phyloP scores from a whole-genome alignment of 2,113 vertebrate genomes.

The Pedionomus torquatus region DNA sequence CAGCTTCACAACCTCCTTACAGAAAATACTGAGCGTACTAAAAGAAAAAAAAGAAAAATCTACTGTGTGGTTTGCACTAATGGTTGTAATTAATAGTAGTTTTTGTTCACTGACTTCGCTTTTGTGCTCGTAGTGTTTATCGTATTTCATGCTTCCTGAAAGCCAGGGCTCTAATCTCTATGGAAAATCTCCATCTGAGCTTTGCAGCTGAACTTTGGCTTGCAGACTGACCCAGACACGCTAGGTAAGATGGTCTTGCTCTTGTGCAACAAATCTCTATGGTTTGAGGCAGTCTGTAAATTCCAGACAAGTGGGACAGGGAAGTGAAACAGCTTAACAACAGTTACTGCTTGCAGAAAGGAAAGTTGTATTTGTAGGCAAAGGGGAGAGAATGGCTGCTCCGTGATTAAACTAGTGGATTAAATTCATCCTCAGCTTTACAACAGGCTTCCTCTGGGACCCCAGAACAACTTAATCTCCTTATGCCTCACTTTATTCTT shows the following conservation, averaged over 20 bases:
- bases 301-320: background rate
- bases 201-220: background rate
- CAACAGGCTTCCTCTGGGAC: background rate
- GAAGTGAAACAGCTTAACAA: background rate
- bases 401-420: background rate
- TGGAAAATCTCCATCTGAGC: background rate
- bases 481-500: background rate
- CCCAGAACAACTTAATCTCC: background rate
- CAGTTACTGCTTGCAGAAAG: background rate
- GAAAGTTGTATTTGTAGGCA: background rate
- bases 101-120: background rate
- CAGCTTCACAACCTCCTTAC: background rate
- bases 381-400: background rate
- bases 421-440: background rate
- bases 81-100: slow-evolving; percentile 27
- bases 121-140: background rate
- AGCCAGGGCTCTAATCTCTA: background rate
- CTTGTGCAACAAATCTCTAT: background rate
- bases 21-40: slow-evolving; percentile 11
- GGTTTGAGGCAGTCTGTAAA: background rate
- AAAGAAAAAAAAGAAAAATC: background rate
- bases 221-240: background rate
- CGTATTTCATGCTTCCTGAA: background rate
- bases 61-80: slow-evolving; percentile 64
- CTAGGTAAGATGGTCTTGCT: background rate